Percentiles rank a stretch among this genome's conserved stretches.
Conservation (phyloP, 1,140 invertebrate species). For the Caenorhabditis tropicalis region DNA sequence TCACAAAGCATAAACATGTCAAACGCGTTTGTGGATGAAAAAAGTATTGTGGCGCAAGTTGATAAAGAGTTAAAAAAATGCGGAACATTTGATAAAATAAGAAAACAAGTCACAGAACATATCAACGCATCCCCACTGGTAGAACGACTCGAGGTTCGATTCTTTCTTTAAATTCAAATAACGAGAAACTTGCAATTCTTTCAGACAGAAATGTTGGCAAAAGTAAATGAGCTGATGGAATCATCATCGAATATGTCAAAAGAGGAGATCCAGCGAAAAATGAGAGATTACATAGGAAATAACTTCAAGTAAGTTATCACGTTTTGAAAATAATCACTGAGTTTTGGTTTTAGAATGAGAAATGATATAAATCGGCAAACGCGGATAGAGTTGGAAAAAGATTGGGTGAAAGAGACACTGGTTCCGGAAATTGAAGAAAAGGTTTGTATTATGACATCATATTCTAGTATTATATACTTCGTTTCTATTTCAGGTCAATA, state of each 20-base stretch:
- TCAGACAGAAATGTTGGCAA: background rate
- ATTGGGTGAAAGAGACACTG: background rate
- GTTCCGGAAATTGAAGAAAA: background rate
- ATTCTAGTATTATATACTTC: background rate
- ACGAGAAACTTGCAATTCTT: background rate
- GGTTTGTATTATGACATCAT: background rate
- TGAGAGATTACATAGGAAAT: background rate
- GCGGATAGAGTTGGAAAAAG: background rate
- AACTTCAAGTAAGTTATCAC: background rate
- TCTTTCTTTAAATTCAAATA: too few relatives aligned
- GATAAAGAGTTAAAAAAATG: slow-evolving; percentile 29
- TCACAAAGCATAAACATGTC: too few relatives aligned
- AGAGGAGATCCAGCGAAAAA: background rate
- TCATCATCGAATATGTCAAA: background rate
- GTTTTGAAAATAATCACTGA: background rate
- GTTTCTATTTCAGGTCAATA: background rate
- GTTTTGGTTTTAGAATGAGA: background rate
- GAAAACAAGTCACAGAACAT: slow-evolving; percentile 8
- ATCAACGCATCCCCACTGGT: background rate
- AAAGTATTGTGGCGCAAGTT: background rate
- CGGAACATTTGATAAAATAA: slow-evolving; percentile 1
- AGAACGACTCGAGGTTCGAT: background rate
- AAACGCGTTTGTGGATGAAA: background rate
- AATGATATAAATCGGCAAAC: slow-evolving; percentile 21
- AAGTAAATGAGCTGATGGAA: background rate